Evolutionary conservation across 2,888 invertebrate species (phyloP), one percentile per base, ranked within the genome.

Genomic region (Orthosia incerta): DNA sequence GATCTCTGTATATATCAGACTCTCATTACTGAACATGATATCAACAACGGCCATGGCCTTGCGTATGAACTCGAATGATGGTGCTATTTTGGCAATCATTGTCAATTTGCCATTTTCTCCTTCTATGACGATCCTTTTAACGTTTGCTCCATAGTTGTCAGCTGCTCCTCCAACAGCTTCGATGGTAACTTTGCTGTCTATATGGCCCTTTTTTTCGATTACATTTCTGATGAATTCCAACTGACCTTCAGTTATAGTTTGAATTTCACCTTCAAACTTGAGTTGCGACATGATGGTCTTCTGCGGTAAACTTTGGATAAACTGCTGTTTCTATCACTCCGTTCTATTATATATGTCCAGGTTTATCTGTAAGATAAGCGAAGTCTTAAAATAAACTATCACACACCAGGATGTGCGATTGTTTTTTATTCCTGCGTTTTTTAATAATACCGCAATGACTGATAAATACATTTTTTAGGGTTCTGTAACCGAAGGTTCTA

Each of bases 51-150:
- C 87, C 60, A 84, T 78, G 20, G 61, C 67, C 18, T 59, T 7
- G 45, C 91, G 84, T 16, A 86, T 1, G n/a, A 62, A 31, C 75
- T 89, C 88, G 0, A 60, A 4, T 0, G 77, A 45, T 1, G 91
- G 88, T 11, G 93, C 92, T n/a, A 93, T 80, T 84, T 94, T 94
- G 0, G 89, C 92, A 12, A 94, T 85, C 82, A 94, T 89, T 26
- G 67, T 57, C 11, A 77, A n/a, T 4, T 31, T 74, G 15, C 85
- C 88, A 75, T 87, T 75, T 18, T 88, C 87, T 39, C 83, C 76
- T 78, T 88, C 76, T 13, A 89, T 83, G 1, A 69, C 81, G 26
- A 91, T 83, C 70, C 90, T 83, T 72, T 86, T 90, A 0, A 89
- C 86, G 48, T 71, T 83, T 20, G 91, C 87, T 16, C 71, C 78